Percentiles rank a stretch among this genome's conserved stretches.
Conservation (phyloP, 2,797 vertebrate genomes). For the Rhynchotus rufescens region DNA sequence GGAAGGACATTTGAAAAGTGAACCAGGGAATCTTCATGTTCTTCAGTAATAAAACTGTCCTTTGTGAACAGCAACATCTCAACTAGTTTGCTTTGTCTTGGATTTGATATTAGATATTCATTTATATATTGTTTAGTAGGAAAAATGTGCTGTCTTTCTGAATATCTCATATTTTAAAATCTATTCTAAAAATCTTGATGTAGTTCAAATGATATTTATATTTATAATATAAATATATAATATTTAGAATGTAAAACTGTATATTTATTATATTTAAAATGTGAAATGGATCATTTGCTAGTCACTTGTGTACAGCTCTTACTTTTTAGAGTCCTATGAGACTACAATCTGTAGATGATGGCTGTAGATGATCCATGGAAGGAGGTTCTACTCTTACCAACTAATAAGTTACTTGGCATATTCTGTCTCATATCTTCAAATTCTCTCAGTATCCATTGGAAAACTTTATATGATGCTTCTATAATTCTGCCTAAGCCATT, state of each 20-base stretch:
- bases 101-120: neutral
- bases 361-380: neutral
- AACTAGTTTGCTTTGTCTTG: neutral
- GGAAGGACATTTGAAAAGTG: neutral
- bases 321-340: neutral
- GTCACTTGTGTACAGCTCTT: neutral
- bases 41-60: neutral
- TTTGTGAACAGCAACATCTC: neutral
- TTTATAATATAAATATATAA: too few relatives aligned
- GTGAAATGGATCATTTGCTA: neutral
- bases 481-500: neutral
- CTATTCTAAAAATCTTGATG: neutral
- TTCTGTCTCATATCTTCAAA: neutral
- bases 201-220: neutral
- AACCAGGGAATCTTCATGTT: neutral
- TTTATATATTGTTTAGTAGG: neutral
- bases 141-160: neutral
- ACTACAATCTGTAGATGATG: too few relatives aligned
- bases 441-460: neutral
- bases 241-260: too few relatives aligned
- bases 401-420: neutral
- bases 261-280: neutral
- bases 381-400: neutral
- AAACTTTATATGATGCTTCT: accelerated
- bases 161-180: neutral